Evolutionary conservation across 1,140 invertebrate species (phyloP).

Genomic region (Psilanteris sp.): DNA sequence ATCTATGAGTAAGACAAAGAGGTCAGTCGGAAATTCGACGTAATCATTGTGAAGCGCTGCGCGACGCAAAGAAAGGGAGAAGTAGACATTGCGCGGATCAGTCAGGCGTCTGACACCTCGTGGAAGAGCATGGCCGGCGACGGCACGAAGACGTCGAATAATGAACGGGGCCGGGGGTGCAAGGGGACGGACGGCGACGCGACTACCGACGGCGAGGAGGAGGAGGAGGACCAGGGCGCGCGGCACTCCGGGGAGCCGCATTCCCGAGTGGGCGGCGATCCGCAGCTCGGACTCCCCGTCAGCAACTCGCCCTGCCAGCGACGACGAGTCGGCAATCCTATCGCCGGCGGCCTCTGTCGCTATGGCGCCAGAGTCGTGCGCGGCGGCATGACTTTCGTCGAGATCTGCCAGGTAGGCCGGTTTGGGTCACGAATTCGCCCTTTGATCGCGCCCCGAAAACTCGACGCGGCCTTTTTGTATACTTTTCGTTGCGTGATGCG

Average conservation of each 20-base stretch:
- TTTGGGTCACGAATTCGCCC: too few species aligned
- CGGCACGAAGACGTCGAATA: slow-evolving; percentile 48
- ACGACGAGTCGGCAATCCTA: slow-evolving; percentile 56
- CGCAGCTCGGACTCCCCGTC: slow-evolving; percentile 75
- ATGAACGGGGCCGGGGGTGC: slow-evolving; percentile 34
- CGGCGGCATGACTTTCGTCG: slow-evolving; percentile 76
- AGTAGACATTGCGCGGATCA: neutral
- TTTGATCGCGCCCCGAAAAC: too few species aligned
- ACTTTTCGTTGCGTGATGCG: too few species aligned
- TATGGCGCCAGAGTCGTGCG: slow-evolving; percentile 73
- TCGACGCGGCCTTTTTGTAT: too few species aligned
- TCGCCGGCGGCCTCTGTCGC: slow-evolving; percentile 73
- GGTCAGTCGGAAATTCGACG: neutral
- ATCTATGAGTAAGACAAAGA: neutral
- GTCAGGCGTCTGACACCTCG: slow-evolving; percentile 28
- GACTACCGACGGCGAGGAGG: slow-evolving; percentile 52
- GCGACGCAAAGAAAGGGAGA: neutral
- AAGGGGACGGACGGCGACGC: slow-evolving; percentile 40
- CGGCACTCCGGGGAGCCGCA: slow-evolving; percentile 72
- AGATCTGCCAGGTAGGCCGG: slow-evolving; percentile 75
- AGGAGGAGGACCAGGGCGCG: slow-evolving; percentile 67
- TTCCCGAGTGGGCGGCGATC: slow-evolving; percentile 79
- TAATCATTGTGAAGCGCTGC: neutral
- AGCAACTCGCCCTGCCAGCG: slow-evolving; percentile 66
- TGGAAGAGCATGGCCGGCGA: slow-evolving; percentile 52